Percentiles rank a stretch among this genome's conserved stretches.
Conservation (phyloP, 2,113 vertebrate species). For the Orthonyx spaldingii region DNA sequence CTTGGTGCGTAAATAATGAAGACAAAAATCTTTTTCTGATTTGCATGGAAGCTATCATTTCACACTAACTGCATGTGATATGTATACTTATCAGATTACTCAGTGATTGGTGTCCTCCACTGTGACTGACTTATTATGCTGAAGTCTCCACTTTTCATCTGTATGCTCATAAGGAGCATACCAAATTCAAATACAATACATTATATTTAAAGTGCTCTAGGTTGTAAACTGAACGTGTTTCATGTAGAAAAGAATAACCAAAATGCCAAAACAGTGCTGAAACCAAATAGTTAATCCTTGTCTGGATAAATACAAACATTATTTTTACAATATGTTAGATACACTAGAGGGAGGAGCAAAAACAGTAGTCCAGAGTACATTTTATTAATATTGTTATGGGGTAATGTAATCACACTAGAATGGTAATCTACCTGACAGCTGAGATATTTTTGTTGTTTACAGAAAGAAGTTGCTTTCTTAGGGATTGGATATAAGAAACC, state of each 20-base stretch:
- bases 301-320: constrained; percentile 48
- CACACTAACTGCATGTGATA: background rate
- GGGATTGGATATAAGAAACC: background rate
- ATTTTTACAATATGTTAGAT: background rate
- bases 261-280: background rate
- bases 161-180: background rate
- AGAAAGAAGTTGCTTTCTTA: background rate
- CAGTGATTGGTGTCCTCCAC: background rate
- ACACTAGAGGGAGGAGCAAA: constrained; percentile 18
- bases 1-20: background rate
- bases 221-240: background rate
- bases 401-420: constrained; percentile 5
- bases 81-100: background rate
- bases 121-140: background rate
- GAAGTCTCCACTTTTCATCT: background rate
- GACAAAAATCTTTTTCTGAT: background rate
- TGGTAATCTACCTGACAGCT: background rate
- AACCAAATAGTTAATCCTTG: constrained; percentile 17
- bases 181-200: background rate
- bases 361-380: background rate
- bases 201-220: background rate
- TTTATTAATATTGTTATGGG: background rate
- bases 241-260: constrained; percentile 5
- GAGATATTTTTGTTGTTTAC: background rate
- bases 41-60: background rate